A percentile compares a stretch with the other conserved stretches of the same genome.
phyloP scores from a whole-genome alignment of 1,140 invertebrate species.

The Cydia pomonella region DNA sequence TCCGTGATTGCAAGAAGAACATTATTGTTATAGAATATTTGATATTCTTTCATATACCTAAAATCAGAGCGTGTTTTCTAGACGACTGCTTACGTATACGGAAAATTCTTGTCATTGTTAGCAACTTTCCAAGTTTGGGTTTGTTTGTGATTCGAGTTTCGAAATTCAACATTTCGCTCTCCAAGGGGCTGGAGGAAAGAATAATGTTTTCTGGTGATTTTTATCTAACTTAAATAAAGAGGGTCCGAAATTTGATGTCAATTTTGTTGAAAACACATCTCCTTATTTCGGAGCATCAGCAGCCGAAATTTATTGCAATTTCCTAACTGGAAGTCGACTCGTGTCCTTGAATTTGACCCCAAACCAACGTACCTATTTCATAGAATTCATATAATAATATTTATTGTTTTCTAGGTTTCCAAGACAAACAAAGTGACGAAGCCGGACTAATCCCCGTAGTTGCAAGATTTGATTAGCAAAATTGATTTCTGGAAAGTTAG shows the following conservation, averaged over 20 bases:
- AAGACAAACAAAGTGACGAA: no score
- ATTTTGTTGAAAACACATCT: not conserved
- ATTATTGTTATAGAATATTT: not conserved
- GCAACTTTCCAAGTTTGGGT: conserved; percentile 3
- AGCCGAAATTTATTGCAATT: no score
- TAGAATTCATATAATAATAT: no score
- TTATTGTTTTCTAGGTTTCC: no score
- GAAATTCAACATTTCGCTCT: conserved; percentile 1
- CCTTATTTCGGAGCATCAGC: no score
- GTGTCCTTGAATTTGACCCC: no score
- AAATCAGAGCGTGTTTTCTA: conserved; percentile 6
- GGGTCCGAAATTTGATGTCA: not conserved
- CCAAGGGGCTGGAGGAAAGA: not conserved
- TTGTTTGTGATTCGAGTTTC: conserved; percentile 17
- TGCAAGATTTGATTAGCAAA: no score
- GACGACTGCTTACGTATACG: conserved; percentile 11
- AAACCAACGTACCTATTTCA: no score
- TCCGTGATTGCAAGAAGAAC: not conserved
- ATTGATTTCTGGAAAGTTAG: no score
- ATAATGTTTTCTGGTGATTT: not conserved
- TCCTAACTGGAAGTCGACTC: no score
- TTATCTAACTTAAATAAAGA: not conserved
- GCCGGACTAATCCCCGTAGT: no score
- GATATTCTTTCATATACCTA: not conserved
- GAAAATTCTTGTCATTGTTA: conserved; percentile 10